These are phyloP conservation scores for Ephestia elutella DNA, from an alignment of 1,140 invertebrate species.

Conservation along the genomic window DNA sequence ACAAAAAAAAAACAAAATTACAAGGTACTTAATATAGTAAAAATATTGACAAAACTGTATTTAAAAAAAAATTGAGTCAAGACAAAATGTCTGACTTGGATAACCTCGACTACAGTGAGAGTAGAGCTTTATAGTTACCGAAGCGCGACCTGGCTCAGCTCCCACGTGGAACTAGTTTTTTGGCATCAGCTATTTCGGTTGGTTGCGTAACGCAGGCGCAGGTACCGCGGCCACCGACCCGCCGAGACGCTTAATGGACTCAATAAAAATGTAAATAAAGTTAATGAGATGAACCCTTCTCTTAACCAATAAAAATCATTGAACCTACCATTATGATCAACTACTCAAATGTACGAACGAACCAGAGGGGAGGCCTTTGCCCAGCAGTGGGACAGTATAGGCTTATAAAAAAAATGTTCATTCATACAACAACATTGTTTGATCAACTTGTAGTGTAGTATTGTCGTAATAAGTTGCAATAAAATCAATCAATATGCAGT, in stretches of 20 bases:
- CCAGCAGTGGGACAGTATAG: no score
- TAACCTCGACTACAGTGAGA: not conserved
- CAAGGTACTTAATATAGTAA: no score
- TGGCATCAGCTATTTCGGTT: conserved; percentile 53
- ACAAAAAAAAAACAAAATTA: no score
- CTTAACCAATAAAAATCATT: not conserved
- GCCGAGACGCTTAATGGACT: conserved; percentile 36
- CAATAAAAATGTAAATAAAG: conserved; percentile 55
- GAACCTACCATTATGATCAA: not conserved
- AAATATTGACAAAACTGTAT: no score
- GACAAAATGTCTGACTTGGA: not conserved
- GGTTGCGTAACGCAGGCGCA: conserved; percentile 60
- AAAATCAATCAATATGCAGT: not conserved
- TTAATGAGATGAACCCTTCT: conserved; percentile 34
- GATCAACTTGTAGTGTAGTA: not conserved
- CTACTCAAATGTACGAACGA: no score
- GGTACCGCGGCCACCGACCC: conserved; percentile 53
- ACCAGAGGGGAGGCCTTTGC: no score
- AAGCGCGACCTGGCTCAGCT: conserved; percentile 20
- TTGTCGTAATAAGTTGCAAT: not conserved
- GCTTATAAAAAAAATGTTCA: no score
- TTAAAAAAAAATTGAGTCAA: no score
- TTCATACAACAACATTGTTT: not conserved
- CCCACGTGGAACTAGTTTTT: conserved; percentile 66
- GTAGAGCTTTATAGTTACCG: not conserved